Evolutionary conservation across 2,797 vertebrate genomes (phyloP).

Genomic region (Hyperoplus lanceolatus): DNA sequence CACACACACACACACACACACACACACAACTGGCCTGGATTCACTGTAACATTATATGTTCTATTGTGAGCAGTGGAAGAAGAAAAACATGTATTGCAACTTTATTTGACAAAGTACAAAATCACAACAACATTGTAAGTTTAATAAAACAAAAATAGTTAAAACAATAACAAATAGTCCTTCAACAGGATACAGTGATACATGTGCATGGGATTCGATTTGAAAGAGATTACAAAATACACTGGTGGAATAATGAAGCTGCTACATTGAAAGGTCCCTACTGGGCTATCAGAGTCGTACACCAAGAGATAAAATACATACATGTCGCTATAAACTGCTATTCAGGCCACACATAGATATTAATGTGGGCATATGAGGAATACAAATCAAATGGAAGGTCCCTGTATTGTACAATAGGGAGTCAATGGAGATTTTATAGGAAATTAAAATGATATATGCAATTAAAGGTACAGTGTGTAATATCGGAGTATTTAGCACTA

Average conservation of each 20-base stretch:
- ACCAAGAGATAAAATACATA: constrained; percentile 23
- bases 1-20: constrained; percentile 38
- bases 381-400: constrained; percentile 1
- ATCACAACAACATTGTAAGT: too few relatives aligned
- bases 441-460: background rate
- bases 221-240: too few relatives aligned
- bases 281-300: constrained; percentile 27
- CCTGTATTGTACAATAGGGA: background rate
- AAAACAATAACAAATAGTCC: too few relatives aligned
- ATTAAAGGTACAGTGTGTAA: too few relatives aligned
- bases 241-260: background rate
- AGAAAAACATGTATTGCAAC: too few relatives aligned
- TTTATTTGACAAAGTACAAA: too few relatives aligned
- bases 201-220: too few relatives aligned
- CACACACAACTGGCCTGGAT: constrained; percentile 40
- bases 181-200: too few relatives aligned
- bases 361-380: background rate
- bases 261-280: constrained; percentile 26
- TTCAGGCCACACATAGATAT: constrained; percentile 15
- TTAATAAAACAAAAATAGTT: too few relatives aligned
- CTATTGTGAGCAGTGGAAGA: too few relatives aligned
- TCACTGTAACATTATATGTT: constrained; percentile 47
- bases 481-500: too few relatives aligned
- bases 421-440: background rate
- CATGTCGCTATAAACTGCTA: constrained; percentile 2